Conservation (phyloP, 2,113 vertebrate genomes). For the Sander lucioperca region DNA sequence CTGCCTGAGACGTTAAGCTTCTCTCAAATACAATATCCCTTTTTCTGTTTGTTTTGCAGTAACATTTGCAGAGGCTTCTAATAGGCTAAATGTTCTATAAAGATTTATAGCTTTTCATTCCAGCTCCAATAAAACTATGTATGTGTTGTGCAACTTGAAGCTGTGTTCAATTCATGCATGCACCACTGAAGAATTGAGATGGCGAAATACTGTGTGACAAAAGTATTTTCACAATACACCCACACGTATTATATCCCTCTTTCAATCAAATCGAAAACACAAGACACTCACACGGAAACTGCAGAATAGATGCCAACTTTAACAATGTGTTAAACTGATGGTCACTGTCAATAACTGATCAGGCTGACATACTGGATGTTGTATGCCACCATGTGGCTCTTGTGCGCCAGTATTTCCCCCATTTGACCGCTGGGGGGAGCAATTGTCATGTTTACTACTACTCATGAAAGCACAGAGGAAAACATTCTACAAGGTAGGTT, state of each 20-base stretch:
- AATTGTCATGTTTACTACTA: slow-evolving; percentile 4
- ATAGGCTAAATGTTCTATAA: not conserved
- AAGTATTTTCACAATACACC: slow-evolving; percentile 30
- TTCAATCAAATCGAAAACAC: not conserved
- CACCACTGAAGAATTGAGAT: not conserved
- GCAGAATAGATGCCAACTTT: not conserved
- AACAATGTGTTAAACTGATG: no score
- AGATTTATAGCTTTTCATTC: slow-evolving; percentile 43
- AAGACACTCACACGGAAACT: not conserved
- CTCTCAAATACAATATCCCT: not conserved
- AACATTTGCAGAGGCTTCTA: not conserved
- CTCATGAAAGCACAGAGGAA: not conserved
- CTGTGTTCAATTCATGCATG: not conserved
- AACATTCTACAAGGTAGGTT: not conserved
- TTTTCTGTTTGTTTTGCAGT: not conserved
- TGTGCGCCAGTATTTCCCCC: slow-evolving; percentile 8
- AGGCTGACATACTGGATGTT: not conserved
- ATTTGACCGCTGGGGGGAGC: slow-evolving; percentile 39
- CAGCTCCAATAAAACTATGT: slow-evolving; percentile 5
- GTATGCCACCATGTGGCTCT: not conserved
- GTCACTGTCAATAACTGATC: not conserved
- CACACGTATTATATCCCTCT: no score
- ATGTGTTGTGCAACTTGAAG: slow-evolving; percentile 40
- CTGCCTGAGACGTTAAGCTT: no score
- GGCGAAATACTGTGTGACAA: slow-evolving; percentile 31